Evolutionary conservation across 2,797 vertebrate genomes (phyloP).

Genomic region (Megaceryle alcyon): DNA sequence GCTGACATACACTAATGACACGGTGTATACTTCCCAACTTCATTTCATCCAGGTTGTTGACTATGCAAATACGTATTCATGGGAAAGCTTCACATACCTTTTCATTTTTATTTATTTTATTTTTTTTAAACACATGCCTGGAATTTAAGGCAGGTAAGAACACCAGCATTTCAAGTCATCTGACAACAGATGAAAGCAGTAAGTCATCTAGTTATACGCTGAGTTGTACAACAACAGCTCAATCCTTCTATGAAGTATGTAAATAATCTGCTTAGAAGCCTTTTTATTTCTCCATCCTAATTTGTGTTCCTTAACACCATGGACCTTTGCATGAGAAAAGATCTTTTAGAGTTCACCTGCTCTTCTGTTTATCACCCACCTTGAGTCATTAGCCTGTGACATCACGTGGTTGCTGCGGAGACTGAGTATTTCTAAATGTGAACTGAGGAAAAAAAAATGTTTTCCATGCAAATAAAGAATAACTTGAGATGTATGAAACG

Average conservation of each 20-base stretch:
- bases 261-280: background rate
- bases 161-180: background rate
- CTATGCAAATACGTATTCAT: background rate
- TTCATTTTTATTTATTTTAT: background rate
- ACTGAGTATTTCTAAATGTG: conserved; percentile 57
- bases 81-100: background rate
- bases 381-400: conserved; percentile 59
- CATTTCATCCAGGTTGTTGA: background rate
- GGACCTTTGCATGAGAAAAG: conserved; percentile 28
- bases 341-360: conserved; percentile 34
- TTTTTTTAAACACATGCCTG: background rate
- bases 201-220: background rate
- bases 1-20: background rate
- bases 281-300: conserved; percentile 20
- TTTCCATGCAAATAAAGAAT: conserved; percentile 55
- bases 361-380: conserved; percentile 41
- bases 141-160: conserved; percentile 8
- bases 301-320: background rate
- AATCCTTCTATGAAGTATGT: background rate
- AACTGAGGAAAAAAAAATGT: conserved; percentile 20
- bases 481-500: background rate
- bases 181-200: conserved; percentile 2
- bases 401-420: conserved; percentile 56
- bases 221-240: background rate
- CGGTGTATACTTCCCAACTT: background rate